Percentiles rank a stretch among this genome's conserved stretches.
Evolutionary conservation across 2,113 vertebrate species (phyloP).

Genomic region (Nesoenas mayeri): DNA sequence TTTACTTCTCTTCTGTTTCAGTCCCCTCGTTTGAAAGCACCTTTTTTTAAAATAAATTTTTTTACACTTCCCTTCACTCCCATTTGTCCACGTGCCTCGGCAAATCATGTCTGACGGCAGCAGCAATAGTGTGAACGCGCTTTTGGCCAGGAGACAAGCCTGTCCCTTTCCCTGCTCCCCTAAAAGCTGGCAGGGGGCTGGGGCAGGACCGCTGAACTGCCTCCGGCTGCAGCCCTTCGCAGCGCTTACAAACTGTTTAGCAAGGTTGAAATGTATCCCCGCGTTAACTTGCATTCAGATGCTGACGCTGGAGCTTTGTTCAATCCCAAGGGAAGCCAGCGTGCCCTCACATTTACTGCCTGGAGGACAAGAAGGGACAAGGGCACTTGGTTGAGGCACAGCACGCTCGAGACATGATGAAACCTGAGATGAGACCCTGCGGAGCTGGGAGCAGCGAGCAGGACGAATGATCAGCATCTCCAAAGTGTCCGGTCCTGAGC

Average conservation of each 20-base stretch:
- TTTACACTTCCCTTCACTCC: neutral
- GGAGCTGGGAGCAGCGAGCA: neutral
- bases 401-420: neutral
- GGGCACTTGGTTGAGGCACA: neutral
- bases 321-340: neutral
- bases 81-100: conserved; percentile 14
- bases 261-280: neutral
- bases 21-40: neutral
- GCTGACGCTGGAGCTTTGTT: neutral
- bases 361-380: neutral
- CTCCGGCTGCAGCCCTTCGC: neutral
- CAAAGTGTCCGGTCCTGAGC: neutral
- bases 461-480: fast-evolving
- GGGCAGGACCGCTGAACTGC: neutral
- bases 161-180: neutral
- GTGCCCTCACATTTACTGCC: neutral
- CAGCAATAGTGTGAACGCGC: neutral
- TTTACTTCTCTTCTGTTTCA: neutral
- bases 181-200: neutral
- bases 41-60: neutral
- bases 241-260: neutral
- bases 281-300: neutral
- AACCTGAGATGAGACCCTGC: conserved; percentile 53
- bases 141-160: neutral
- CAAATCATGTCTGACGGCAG: neutral